Percentiles rank a stretch among this genome's conserved stretches.
Conservation (phyloP, 2,113 vertebrate genomes). For the Malurus elegans region DNA sequence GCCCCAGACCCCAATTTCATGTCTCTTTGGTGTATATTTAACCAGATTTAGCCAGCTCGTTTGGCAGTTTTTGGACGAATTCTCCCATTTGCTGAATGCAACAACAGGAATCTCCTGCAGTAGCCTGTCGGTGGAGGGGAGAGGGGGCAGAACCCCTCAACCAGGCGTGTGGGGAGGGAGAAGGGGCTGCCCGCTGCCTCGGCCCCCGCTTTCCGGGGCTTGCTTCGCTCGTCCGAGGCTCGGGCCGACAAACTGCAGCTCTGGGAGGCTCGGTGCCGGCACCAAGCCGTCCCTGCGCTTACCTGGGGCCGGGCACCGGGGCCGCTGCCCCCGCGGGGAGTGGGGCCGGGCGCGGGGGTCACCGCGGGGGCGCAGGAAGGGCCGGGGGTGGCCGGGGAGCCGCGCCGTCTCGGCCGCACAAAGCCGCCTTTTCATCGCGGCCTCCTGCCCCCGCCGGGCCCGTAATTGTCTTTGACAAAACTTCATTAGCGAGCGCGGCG, state of each 20-base stretch:
- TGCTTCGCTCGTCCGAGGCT: rapidly evolving
- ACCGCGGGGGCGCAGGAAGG: slow-evolving; percentile 76
- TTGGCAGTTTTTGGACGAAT: neutral
- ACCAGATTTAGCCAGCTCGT: neutral
- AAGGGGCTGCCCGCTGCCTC: neutral
- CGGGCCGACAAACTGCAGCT: neutral
- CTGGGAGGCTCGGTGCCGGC: rapidly evolving
- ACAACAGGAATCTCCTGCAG: neutral
- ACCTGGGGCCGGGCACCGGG: neutral
- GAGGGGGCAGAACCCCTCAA: neutral
- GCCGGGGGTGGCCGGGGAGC: slow-evolving; percentile 54
- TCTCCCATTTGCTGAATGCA: neutral
- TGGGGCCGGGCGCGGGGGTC: slow-evolving; percentile 61
- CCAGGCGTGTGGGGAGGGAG: neutral
- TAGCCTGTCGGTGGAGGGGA: no score
- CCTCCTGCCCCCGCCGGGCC: slow-evolving; percentile 67
- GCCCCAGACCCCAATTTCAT: neutral
- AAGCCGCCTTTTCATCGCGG: slow-evolving; percentile 84
- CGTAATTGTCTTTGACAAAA: slow-evolving; percentile 87
- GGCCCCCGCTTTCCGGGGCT: neutral
- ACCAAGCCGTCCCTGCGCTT: neutral
- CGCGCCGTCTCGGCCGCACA: slow-evolving; percentile 73
- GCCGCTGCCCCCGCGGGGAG: neutral
- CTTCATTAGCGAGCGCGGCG: slow-evolving; percentile 87
- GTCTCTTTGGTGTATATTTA: neutral